Base-by-base conservation (phyloP, 2,113 vertebrate genomes). In the Canis aureus region DNA sequence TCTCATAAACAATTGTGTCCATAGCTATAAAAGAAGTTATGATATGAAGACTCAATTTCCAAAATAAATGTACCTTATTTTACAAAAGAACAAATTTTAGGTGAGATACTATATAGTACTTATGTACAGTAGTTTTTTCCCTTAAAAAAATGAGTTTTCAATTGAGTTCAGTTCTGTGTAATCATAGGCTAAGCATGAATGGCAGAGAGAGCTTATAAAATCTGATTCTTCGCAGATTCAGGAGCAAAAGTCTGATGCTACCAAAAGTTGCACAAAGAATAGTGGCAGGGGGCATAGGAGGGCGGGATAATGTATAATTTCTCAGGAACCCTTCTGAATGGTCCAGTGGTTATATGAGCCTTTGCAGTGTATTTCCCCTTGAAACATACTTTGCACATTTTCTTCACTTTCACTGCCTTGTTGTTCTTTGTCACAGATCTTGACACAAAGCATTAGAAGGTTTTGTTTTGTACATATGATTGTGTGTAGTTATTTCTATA, bases 281-380 rank as follows among this genome's bases (percentile, higher is more conserved):
- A 19, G 5, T 53, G 55, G 22, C n/a, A 19, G 27, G 8, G 25
- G 2, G 0, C 20, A 1, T 19, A 10, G 29, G 2, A 5, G 3
- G 16, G 15, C n/a, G 23, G n/a, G 11, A 35, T 38, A 29, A 49
- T 32, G 3, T 35, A 2, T 74, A 27, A 71, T 62, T 92, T 87
- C 19, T 79, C 53, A 89, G 25, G 55, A 78, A 35, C 11, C 3
- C 16, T 88, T 78, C 17, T 5, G 66, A 86, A 66, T 9, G 8
- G 13, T 35, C 2, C 1, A 20, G 0, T 35, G 8, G 17, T 11
- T 67, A 19, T 20, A 43, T 91, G 66, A 86, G 15, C 35, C 5
- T 23, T n/a, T 49, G 60, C 38, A 53, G 2, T 25, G 27, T 0
- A 4, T 27, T 15, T 5, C 35, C 43, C 13, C 19, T 89, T 51